These are phyloP conservation scores for Heliconius erato DNA, from an alignment of 2,888 invertebrate genomes.

Conservation along the genomic window DNA sequence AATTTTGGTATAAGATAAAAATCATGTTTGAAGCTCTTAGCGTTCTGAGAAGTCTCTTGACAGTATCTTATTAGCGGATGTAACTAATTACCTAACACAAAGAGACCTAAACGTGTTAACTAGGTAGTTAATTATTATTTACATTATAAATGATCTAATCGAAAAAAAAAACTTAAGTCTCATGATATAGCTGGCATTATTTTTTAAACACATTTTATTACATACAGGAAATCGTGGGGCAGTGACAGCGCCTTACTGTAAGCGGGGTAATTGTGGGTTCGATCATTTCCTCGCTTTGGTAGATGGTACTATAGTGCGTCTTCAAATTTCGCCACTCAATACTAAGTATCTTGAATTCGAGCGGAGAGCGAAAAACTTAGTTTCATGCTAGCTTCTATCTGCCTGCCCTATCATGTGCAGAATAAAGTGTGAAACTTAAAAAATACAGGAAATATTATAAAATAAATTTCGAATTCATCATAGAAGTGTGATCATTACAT, in stretches of 20 bases:
- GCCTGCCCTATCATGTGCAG: not conserved
- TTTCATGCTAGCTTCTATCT: not conserved
- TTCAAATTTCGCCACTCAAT: too few species aligned
- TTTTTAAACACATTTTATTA: not conserved
- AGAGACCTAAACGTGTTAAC: constrained; percentile 2
- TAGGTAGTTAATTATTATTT: not conserved
- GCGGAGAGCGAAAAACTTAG: not conserved
- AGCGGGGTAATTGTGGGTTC: not conserved
- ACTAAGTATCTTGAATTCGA: not conserved
- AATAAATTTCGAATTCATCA: not conserved
- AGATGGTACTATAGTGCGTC: not conserved
- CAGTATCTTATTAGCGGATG: constrained; percentile 16
- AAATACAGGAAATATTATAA: not conserved
- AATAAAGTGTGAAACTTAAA: not conserved
- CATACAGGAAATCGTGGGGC: not conserved
- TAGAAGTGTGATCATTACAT: not conserved
- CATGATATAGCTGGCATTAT: not conserved
- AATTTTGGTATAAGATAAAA: constrained; percentile 34
- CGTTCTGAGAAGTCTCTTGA: constrained; percentile 22
- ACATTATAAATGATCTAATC: not conserved
- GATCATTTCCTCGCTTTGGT: not conserved
- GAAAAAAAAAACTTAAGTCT: too few species aligned
- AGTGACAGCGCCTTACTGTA: too few species aligned
- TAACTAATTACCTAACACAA: not conserved
- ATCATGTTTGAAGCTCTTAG: constrained; percentile 38